Evolutionary conservation across 2,888 invertebrate genomes (phyloP).

Genomic region (Keiferia lycopersicella): DNA sequence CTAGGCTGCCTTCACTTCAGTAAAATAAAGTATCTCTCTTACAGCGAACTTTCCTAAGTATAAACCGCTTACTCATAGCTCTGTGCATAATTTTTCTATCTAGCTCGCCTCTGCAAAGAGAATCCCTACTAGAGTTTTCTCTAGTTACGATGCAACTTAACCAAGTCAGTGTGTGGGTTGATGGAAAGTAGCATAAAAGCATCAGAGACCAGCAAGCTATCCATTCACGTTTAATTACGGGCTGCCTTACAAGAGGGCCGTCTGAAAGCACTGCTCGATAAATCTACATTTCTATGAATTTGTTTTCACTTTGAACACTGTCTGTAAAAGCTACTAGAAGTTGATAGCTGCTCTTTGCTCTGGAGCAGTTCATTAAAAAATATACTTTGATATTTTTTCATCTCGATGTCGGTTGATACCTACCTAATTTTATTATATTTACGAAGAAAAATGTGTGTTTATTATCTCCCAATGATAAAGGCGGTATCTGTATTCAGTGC

Average conservation of each 20-base stretch:
- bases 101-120: not conserved
- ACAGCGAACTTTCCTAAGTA: not conserved
- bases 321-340: conserved; percentile 18
- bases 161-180: conserved; percentile 5
- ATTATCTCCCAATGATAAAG: conserved; percentile 4
- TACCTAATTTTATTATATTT: not conserved
- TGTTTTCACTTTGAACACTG: conserved; percentile 25
- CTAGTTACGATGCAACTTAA: not conserved
- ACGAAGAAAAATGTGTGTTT: not conserved
- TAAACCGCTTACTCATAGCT: not conserved
- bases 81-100: not conserved
- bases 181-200: conserved; percentile 28
- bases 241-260: conserved; percentile 32
- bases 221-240: conserved; percentile 47
- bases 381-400: not conserved
- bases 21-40: not conserved
- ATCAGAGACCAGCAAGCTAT: conserved; percentile 37
- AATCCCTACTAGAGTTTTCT: conserved; percentile 1
- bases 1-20: not conserved
- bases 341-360: not conserved
- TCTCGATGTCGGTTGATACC: not conserved
- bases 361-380: not conserved
- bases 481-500: conserved; percentile 66
- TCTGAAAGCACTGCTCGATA: conserved; percentile 42
- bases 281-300: conserved; percentile 41